Base-by-base conservation (phyloP, 2,888 invertebrate genomes). In the Leptopterna dolabrata region DNA sequence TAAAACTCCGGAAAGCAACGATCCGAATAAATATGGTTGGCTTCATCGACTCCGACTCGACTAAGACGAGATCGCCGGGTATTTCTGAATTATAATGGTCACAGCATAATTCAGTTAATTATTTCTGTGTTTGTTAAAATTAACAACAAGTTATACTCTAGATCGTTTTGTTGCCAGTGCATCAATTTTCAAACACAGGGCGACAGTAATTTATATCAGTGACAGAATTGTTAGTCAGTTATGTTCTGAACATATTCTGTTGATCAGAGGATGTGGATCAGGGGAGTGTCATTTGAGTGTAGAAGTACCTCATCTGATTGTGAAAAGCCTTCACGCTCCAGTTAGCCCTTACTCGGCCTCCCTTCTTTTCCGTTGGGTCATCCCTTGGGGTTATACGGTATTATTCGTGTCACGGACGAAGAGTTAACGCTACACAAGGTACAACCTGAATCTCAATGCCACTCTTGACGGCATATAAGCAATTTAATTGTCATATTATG, bases 351-450 rank as follows among this genome's bases (percentile, higher is more conserved):
- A 4, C 63, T 63, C 24, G 63, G 27, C 24, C 63, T 24, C 63
- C 63, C 63, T 63, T 63, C 63, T 63, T 63, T 24, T 24, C 63
- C 24, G 19, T 63, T 63, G 63, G 13, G 41, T 41, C 73, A 76
- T 30, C 73, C 73, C 73, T 29, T 76, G 36, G 73, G 73, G 41
- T 27, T 63, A 19, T 7, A 24, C 63, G 7, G 24, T 36, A 9
- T 73, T 45, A 78, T 78, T 78, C 78, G 2, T 14, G 45, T 78
- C 78, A 78, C 78, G 78, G 27, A 24, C 47, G 78, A 27, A 78
- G 73, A 78, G 78, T 78, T 78, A 45, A 78, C 27, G 78, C 43
- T 6, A 78, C 19, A 78, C 78, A 78, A 19, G 19, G 63, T 24
- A 27, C 24, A 11, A 24, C 27, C 63, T 9, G 63, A 24, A 78